Evolutionary conservation across 1,140 invertebrate genomes (phyloP), one percentile per base, ranked within the genome.

Genomic region (Branchinecta lindahli): DNA sequence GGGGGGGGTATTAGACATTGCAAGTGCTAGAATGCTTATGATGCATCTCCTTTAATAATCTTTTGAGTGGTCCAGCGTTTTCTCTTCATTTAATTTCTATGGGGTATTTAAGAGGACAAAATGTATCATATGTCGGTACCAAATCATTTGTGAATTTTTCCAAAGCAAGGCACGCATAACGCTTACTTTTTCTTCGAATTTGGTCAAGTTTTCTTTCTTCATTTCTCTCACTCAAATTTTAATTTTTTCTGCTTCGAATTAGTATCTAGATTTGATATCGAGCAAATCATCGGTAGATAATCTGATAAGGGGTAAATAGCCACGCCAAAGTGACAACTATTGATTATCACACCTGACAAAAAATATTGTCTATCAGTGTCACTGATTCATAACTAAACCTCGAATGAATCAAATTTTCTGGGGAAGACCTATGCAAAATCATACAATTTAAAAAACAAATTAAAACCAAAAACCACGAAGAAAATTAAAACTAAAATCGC

Each of bases 31-130:
- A n/a, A n/a, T n/a, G n/a, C n/a, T n/a, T n/a, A n/a, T n/a, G n/a
- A n/a, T n/a, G n/a, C n/a, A n/a, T n/a, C n/a, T n/a, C n/a, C n/a
- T n/a, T 52, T 52, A 52, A 52, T 52, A 52, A 52, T 52, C 47
- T 52, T n/a, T 52, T 52, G 47, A 9, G 47, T 52, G 47, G n/a
- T 52, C 47, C 47, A 52, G n/a, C 9, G 52, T 61, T 61, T 61
- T 61, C 52, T 61, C 2, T 6, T 61, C 12, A 6, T 61, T 3
- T 61, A 2, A 3, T 61, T 61, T 20, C 52, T 2, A 61, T 61
- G 52, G 18, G 2, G 18, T 61, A 61, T 61, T 61, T 61, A 20
- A 61, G 52, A 61, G 52, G 52, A 61, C 52, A 61, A 6, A 2
- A 61, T 61, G 12, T 20, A 61, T 61, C 52, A 61, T 61, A 61